A percentile compares a stretch with the other conserved stretches of the same genome.
These are phyloP conservation scores for Drosophila insularis DNA, from an alignment of 1,140 invertebrate genomes.

Conservation along the genomic window DNA sequence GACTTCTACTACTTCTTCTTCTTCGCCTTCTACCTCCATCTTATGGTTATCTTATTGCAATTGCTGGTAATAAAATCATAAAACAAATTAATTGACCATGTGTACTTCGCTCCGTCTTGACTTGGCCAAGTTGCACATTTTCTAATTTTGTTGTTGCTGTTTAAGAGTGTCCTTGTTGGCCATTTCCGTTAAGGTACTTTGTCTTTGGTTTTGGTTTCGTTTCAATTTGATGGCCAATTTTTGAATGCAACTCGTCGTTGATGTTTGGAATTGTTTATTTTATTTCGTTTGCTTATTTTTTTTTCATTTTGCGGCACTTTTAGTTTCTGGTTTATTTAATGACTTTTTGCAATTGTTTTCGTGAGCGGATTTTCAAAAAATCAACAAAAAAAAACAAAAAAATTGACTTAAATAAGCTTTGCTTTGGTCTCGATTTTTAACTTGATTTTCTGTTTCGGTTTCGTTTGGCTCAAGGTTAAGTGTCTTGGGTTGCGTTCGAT, in stretches of 20 bases:
- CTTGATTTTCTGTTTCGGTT: slow-evolving; percentile 12
- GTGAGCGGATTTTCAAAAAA: slow-evolving; percentile 69
- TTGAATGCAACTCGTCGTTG: slow-evolving; percentile 68
- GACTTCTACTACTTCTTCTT: neutral
- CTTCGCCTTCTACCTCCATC: slow-evolving; percentile 18
- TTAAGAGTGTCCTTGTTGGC: slow-evolving; percentile 41
- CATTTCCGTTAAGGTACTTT: slow-evolving; percentile 53
- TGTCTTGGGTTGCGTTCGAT: slow-evolving; percentile 55
- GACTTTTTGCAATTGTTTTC: slow-evolving; percentile 79
- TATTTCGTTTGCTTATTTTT: neutral
- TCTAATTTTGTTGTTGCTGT: neutral
- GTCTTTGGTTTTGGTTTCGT: slow-evolving; percentile 2
- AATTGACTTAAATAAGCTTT: slow-evolving; percentile 68
- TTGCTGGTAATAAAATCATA: slow-evolving; percentile 72
- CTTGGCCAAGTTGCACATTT: neutral
- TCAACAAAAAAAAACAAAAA: slow-evolving; percentile 21
- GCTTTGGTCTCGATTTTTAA: slow-evolving; percentile 33
- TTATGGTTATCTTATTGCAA: slow-evolving; percentile 20
- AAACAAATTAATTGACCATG: slow-evolving; percentile 75
- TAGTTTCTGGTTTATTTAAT: slow-evolving; percentile 78
- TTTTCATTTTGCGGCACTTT: slow-evolving; percentile 59
- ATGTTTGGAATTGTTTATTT: slow-evolving; percentile 40
- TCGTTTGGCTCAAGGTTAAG: slow-evolving; percentile 66
- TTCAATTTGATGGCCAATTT: slow-evolving; percentile 50
- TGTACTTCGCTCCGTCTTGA: neutral